Conservation (phyloP, 2,888 invertebrate species). For the Coleophora deauratella region DNA sequence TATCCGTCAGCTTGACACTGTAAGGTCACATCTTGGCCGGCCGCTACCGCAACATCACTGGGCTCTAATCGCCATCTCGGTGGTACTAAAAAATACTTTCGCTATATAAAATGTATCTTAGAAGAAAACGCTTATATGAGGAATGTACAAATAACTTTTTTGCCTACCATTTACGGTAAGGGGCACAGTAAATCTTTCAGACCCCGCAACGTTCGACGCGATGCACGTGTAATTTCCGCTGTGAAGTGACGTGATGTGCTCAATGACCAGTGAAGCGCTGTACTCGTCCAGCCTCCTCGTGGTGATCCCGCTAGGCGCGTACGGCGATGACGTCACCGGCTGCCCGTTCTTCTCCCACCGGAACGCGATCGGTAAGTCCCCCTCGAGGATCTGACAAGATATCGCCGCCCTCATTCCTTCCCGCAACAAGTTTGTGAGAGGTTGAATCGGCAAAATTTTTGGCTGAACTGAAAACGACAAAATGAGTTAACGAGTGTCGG, state of each 20-base stretch:
- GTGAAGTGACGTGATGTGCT: slow-evolving; percentile 87
- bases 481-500: slow-evolving; percentile 7
- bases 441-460: slow-evolving; percentile 87
- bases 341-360: slow-evolving; percentile 93
- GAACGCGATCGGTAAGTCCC: slow-evolving; percentile 93
- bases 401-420: slow-evolving; percentile 93
- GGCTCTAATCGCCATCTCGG: slow-evolving; percentile 93
- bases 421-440: slow-evolving; percentile 84
- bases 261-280: slow-evolving; percentile 88
- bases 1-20: slow-evolving; percentile 95
- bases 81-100: slow-evolving; percentile 75
- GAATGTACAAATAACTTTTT: too few relatives aligned
- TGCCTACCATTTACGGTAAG: slow-evolving; percentile 84
- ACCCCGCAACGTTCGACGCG: slow-evolving; percentile 89
- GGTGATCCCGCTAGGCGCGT: slow-evolving; percentile 62
- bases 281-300: slow-evolving; percentile 84
- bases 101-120: too few relatives aligned
- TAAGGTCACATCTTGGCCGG: slow-evolving; percentile 87
- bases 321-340: slow-evolving; percentile 78
- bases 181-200: slow-evolving; percentile 84
- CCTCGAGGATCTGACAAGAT: slow-evolving; percentile 92
- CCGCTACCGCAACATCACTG: slow-evolving; percentile 85
- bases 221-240: slow-evolving; percentile 95
- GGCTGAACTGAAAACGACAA: slow-evolving; percentile 78
- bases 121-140: too few relatives aligned